Evolutionary conservation across 2,113 vertebrate genomes (phyloP).

Genomic region (Poeciliopsis retropinna): DNA sequence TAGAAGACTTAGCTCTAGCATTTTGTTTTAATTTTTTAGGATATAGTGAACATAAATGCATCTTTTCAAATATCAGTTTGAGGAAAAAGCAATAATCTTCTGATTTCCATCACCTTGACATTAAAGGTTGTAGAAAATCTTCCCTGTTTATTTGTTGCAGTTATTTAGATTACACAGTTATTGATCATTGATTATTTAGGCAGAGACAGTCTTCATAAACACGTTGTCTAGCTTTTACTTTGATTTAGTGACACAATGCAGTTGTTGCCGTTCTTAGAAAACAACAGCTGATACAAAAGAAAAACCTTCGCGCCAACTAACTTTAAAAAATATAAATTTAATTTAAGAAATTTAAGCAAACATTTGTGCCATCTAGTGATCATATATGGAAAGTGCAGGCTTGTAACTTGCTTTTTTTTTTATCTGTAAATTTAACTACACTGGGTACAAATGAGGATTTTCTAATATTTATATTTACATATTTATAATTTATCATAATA

Average conservation of each 20-base stretch:
- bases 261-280: background rate
- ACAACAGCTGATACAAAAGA: background rate
- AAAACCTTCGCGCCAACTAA: background rate
- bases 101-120: background rate
- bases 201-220: no score
- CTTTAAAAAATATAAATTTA: background rate
- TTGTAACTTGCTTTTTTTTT: background rate
- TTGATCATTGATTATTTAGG: background rate
- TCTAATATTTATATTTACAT: no score
- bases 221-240: background rate
- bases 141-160: background rate
- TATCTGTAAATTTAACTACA: background rate
- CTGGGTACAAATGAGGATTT: no score
- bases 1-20: no score
- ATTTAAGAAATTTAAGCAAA: background rate
- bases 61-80: no score
- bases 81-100: no score
- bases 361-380: constrained; percentile 37
- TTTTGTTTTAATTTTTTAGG: no score
- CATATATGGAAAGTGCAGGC: background rate
- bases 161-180: background rate
- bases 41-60: no score
- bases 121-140: background rate
- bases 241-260: background rate
- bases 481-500: no score